Percentiles rank a stretch among this genome's conserved stretches.
These are phyloP conservation scores for Sylvilagus bachmani DNA, from an alignment of 2,113 vertebrate species.

Conservation along the genomic window DNA sequence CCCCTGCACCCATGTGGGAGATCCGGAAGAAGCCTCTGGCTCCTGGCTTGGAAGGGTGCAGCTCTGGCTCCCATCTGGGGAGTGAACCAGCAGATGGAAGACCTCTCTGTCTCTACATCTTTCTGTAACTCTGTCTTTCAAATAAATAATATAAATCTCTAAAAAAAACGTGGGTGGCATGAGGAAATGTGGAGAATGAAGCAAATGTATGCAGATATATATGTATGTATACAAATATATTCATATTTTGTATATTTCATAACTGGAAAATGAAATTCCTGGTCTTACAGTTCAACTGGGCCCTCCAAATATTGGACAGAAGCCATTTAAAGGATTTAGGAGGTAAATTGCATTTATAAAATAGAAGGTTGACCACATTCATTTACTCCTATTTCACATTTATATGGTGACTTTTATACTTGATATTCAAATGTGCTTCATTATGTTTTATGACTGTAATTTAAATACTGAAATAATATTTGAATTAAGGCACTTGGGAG, in stretches of 20 bases:
- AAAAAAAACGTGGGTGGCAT: background rate
- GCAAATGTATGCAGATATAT: background rate
- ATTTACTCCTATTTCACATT: slow-evolving; percentile 71
- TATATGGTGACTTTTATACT: slow-evolving; percentile 68
- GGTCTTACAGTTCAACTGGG: background rate
- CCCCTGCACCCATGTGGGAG: no score
- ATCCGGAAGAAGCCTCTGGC: no score
- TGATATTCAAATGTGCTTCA: slow-evolving; percentile 73
- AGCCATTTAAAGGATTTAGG: slow-evolving; percentile 49
- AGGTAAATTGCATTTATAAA: slow-evolving; percentile 70
- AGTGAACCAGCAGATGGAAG: no score
- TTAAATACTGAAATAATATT: slow-evolving; percentile 78
- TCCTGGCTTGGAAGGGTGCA: no score
- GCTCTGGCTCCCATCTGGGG: no score
- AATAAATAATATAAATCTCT: no score
- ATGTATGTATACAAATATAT: background rate
- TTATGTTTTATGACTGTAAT: slow-evolving; percentile 78
- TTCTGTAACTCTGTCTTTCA: no score
- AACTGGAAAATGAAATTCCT: slow-evolving; percentile 47
- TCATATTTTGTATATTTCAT: background rate
- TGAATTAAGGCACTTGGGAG: slow-evolving; percentile 72
- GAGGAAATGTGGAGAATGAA: background rate
- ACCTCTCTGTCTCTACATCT: no score
- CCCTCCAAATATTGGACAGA: slow-evolving; percentile 27
- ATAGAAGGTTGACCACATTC: slow-evolving; percentile 61